These are phyloP conservation scores for Oceanodroma leucorhoa DNA, from an alignment of 2,797 vertebrate genomes.

Conservation along the genomic window DNA sequence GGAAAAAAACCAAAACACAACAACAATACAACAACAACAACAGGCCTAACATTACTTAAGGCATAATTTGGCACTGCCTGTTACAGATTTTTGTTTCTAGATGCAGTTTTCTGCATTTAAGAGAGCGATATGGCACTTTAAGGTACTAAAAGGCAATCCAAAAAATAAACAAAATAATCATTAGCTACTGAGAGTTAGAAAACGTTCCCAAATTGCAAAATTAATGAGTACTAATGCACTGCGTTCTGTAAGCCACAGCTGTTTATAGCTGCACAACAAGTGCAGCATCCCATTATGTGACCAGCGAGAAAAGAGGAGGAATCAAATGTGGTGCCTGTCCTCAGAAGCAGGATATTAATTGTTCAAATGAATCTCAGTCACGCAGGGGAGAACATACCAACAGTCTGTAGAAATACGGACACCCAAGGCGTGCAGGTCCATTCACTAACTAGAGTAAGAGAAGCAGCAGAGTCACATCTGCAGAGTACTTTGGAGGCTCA, in stretches of 20 bases:
- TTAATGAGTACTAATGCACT: conserved; percentile 26
- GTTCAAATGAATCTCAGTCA: not conserved
- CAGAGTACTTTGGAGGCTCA: not conserved
- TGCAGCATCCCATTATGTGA: conserved; percentile 17
- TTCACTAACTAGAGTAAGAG: not conserved
- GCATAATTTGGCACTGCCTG: not conserved
- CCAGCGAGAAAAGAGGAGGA: not conserved
- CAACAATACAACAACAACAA: not conserved
- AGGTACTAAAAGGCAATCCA: conserved; percentile 18
- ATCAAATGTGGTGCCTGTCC: not conserved
- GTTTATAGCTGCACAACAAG: conserved; percentile 4
- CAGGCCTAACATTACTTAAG: not conserved
- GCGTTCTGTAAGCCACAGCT: not conserved
- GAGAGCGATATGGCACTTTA: not conserved
- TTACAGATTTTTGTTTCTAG: not conserved
- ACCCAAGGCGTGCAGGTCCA: not conserved
- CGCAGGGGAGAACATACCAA: not conserved
- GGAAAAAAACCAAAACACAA: rapidly evolving
- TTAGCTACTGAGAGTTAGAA: conserved; percentile 24
- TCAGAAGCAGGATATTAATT: not conserved
- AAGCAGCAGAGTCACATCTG: not conserved
- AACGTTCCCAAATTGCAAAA: conserved; percentile 47
- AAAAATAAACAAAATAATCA: conserved; percentile 31
- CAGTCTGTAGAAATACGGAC: not conserved
- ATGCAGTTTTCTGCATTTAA: not conserved